Base-by-base conservation (phyloP, 2,888 invertebrate species). In the Neoitamus cyanurus region DNA sequence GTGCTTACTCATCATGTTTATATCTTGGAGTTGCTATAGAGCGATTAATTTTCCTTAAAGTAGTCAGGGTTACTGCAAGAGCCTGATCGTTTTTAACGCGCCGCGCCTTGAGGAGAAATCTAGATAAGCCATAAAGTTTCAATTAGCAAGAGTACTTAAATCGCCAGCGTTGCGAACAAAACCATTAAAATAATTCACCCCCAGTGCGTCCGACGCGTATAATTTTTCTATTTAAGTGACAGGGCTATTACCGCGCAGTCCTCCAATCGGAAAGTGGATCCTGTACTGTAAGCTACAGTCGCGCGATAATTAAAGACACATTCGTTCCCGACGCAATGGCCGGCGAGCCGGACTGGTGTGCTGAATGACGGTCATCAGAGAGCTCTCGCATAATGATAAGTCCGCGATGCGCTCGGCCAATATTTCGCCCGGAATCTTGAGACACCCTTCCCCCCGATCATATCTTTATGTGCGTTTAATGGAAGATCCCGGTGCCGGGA, bases 381-480 rank as follows among this genome's bases (percentile, higher is more conserved):
- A 36, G 42, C 30, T 34, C 37, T 36, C 36, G 36, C 13, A 48
- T 69, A 37, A 82, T 82, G 82, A 82, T 82, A 82, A 82, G 82
- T 20, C 37, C n/a, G 82, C 69, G 36, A n/a, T 58, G 15, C 73
- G 3, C 69, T 30, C 42, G 13, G 82, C 69, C 36, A 82, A 82
- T 82, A 82, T 37, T 82, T 68, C 48, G 36, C 82, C 7, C 7
- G 69, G 58, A n/a, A 42, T 46, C n/a, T 25, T 42, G 15, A 15
- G 34, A 15, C 36, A 3, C 69, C 31, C 36, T 13, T 36, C 69
- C 69, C 69, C 82, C 25, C 25, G 69, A 13, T 7, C 31, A 34
- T 34, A 82, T 69, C 68, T 82, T 82, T 36, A 68, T 82, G 69
- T 28, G 69, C 36, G 20, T 69, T 82, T 82, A 82, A 82, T 82